Evolutionary conservation across 1,140 invertebrate species (phyloP), one percentile per base, ranked within the genome.

Genomic region (Drosophila varians): DNA sequence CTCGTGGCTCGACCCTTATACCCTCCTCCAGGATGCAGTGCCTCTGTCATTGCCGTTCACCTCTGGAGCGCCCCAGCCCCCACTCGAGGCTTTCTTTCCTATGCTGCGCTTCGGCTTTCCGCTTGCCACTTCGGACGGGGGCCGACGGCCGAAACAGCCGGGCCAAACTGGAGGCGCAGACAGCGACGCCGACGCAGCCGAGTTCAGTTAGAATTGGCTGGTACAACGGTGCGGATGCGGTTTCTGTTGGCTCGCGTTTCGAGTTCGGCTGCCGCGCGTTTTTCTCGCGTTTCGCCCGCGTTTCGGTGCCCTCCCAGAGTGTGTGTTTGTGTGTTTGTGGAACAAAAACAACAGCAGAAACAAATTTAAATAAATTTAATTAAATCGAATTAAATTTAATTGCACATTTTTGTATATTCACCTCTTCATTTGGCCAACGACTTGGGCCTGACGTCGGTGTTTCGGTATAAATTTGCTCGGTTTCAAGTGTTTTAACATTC

Each of bases 121-220:
- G 48, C 23, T 38, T 38, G 14, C 42, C 34, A 47, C 71, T 47
- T 53, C 16, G 42, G 54, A 16, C 31, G 6, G 14, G 34, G 19
- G 23, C 49, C 23, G 21, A 21, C 4, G 4, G 21, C 21, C 21
- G 31, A 51, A 12, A 5, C 14, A 42, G 16, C 16, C 14, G 38
- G 1, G 38, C 60, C 60, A 61, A 66, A 53, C 45, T 54, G 23
- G 54, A 40, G 48, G 48, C 74, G 61, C 57, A 65, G 60, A 73
- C 69, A 55, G 47, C 58, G 70, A 80, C 77, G 72, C 76, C 70
- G 68, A 74, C 80, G 75, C 79, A 79, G 38, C 69, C 21, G 61
- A 68, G 76, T 74, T 86, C 80, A 86, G 80, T 87, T 80, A 76
- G 80, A 86, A 86, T 86, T 76, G 53, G 78, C 56, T 76, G 76